A percentile compares a stretch with the other conserved stretches of the same genome.
phyloP scores from a whole-genome alignment of 2,888 invertebrate genomes.

The Hypomecis atomaria region DNA sequence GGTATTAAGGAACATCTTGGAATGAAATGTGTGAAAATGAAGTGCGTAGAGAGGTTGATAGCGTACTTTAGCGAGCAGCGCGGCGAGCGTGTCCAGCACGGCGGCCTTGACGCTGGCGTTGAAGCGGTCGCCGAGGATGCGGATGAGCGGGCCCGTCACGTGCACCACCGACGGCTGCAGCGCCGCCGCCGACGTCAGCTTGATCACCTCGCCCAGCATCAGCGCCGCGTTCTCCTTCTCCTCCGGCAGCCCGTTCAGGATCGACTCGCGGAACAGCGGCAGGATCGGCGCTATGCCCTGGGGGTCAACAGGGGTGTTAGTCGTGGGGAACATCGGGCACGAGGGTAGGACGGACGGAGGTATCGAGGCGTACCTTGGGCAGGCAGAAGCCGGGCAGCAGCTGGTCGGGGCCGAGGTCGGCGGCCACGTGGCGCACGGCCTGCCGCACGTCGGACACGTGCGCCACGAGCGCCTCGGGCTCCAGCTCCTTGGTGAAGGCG shows the following conservation, averaged over 20 bases:
- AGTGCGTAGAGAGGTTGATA: too few species aligned
- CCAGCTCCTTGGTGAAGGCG: slow-evolving; percentile 92
- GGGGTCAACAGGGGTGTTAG: background rate
- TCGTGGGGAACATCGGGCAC: background rate
- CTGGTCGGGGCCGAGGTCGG: slow-evolving; percentile 93
- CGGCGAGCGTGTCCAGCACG: slow-evolving; percentile 96
- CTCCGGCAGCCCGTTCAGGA: slow-evolving; percentile 97
- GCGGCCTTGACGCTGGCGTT: slow-evolving; percentile 97
- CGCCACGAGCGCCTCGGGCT: slow-evolving; percentile 92
- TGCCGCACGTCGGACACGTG: slow-evolving; percentile 96
- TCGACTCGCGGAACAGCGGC: slow-evolving; percentile 97
- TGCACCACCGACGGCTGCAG: slow-evolving; percentile 98
- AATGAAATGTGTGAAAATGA: too few species aligned
- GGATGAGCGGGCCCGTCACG: slow-evolving; percentile 98
- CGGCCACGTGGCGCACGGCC: slow-evolving; percentile 95
- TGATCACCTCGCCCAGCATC: slow-evolving; percentile 93
- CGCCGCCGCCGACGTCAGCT: slow-evolving; percentile 93
- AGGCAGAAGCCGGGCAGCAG: slow-evolving; percentile 96
- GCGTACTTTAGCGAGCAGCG: slow-evolving; percentile 93
- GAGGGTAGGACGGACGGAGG: background rate
- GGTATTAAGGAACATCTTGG: too few species aligned
- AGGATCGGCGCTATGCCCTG: slow-evolving; percentile 96
- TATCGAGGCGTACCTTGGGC: slow-evolving; percentile 87
- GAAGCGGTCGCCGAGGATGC: slow-evolving; percentile 98
- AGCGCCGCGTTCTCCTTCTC: slow-evolving; percentile 98